Evolutionary conservation across 2,113 vertebrate species (phyloP).

Genomic region (Chrysemys picta): DNA sequence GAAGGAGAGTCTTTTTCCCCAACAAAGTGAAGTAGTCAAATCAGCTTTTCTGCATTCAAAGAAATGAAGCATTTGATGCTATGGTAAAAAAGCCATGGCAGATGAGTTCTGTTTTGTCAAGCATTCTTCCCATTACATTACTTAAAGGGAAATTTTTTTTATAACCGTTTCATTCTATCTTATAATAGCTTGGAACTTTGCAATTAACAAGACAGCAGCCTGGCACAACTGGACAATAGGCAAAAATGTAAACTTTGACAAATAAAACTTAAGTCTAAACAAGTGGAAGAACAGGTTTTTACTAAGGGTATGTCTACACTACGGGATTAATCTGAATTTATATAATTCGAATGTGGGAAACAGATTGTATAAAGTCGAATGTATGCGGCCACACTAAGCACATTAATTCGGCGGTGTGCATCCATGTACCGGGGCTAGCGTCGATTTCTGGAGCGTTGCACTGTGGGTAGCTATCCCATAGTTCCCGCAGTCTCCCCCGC

Average conservation of each 20-base stretch:
- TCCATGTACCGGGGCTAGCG: too few species aligned
- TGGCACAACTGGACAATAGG: background rate
- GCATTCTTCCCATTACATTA: background rate
- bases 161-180: background rate
- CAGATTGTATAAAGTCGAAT: too few species aligned
- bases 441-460: too few species aligned
- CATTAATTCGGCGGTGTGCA: too few species aligned
- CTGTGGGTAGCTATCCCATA: too few species aligned
- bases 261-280: too few species aligned
- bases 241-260: too few species aligned
- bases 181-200: background rate
- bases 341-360: too few species aligned
- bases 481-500: too few species aligned
- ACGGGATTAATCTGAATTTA: too few species aligned
- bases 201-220: background rate
- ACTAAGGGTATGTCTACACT: too few species aligned
- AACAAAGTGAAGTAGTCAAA: background rate
- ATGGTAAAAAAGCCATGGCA: background rate
- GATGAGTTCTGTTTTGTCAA: fast-evolving
- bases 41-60: background rate
- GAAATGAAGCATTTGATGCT: background rate
- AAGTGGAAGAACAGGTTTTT: background rate
- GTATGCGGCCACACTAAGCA: too few species aligned
- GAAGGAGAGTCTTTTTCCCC: background rate
- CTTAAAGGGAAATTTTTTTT: background rate